Evolutionary conservation across 2,113 vertebrate genomes (phyloP), one percentile per base, ranked within the genome.

Genomic region (Pampusana beccarii): DNA sequence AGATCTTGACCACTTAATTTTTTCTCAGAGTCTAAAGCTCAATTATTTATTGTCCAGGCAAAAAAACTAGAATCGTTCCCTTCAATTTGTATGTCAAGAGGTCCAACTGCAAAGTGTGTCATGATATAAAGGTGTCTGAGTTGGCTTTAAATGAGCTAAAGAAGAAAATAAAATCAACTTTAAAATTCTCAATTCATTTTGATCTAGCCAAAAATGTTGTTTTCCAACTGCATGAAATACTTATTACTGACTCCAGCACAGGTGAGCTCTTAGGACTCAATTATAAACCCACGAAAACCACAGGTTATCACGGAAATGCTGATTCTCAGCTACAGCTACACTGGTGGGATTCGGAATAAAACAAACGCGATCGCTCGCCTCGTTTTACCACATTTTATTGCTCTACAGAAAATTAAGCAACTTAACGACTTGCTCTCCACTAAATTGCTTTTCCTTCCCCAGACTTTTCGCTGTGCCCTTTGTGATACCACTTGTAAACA

Each of bases 361-460:
- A 84, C 13, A 50, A 86, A 89, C 50, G 86, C 96, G 90, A 95
- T 97, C 94, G 65, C 92, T 97, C 92, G 73, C 93, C 92, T 81
- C 93, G 38, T 97, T 97, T 95, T 88, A 96, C 95, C 93, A 88
- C 72, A 92, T 84, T 96, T 96, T 95, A 94, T 90, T 88, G 93
- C 92, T 77, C 84, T 7, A 42, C 89, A 96, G 95, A 96, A 97
- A 96, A 98, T 97, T 96, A 97, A 97, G 96, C 71, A 95, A 97
- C 94, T 97, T 96, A 95, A 91, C 93, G 90, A 92, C 92, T 84
- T 82, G 86, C 92, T 92, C 74, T 93, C 80, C 44, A 9, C 70
- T 92, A 92, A 97, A 97, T 96, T 96, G 95, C 92, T 91, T 91
- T 93, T 91, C 90, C 66, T 70, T 82, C 77, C 84, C 65, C 40